Conservation (phyloP, 2,113 vertebrate species). For the Oreochromis niloticus region DNA sequence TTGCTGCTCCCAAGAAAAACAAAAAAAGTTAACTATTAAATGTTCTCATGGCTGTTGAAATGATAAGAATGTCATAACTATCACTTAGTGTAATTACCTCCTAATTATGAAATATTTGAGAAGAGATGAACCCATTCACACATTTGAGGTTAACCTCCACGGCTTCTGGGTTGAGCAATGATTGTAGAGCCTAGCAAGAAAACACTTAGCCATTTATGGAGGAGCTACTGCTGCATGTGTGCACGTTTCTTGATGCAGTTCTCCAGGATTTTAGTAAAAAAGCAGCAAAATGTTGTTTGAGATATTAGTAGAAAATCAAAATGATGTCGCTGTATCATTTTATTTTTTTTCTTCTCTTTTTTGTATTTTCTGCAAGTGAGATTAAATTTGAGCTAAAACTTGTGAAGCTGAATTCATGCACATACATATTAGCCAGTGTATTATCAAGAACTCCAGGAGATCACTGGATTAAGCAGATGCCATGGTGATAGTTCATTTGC, state of each 20-base stretch:
- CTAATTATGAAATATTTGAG: not conserved
- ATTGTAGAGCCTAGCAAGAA: not conserved
- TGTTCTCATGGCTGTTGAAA: not conserved
- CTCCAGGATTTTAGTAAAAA: not conserved
- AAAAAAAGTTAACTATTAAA: not conserved
- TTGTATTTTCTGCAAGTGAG: not conserved
- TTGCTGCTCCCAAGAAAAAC: not conserved
- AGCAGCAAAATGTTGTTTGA: not conserved
- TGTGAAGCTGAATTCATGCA: not conserved
- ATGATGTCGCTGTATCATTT: not conserved
- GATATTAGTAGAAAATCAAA: not conserved
- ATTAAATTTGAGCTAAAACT: not conserved
- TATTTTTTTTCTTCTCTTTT: rapidly evolving
- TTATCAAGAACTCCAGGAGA: not conserved
- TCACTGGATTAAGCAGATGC: rapidly evolving
- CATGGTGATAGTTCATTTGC: not conserved
- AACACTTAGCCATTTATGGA: not conserved
- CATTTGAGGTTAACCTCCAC: slow-evolving; percentile 2
- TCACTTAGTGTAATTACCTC: not conserved
- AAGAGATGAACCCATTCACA: not conserved
- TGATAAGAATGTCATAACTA: not conserved
- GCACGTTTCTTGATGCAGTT: not conserved
- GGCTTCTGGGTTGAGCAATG: not conserved
- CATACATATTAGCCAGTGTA: not conserved
- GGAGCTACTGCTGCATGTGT: not conserved